These are phyloP conservation scores for Notolabrus celidotus DNA, from an alignment of 2,797 vertebrate genomes.

Conservation along the genomic window DNA sequence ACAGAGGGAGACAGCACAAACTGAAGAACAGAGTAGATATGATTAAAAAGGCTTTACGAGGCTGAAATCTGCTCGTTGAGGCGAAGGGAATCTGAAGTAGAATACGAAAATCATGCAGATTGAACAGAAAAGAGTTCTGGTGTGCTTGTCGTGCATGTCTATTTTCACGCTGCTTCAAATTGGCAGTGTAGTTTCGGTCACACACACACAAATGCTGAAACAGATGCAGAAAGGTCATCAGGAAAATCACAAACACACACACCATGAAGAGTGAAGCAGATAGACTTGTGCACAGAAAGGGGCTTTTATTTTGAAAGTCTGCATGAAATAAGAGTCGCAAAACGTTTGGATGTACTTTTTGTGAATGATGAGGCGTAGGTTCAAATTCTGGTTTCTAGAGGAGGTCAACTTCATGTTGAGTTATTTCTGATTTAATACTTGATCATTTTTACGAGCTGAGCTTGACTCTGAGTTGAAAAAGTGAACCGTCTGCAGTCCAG, in stretches of 20 bases:
- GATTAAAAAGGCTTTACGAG: neutral
- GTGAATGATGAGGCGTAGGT: no score
- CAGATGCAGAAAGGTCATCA: conserved; percentile 18
- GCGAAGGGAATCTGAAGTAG: no score
- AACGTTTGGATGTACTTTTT: no score
- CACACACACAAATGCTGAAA: neutral
- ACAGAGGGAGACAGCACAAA: neutral
- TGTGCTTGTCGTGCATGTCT: neutral
- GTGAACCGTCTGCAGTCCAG: conserved; percentile 2
- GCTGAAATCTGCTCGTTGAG: no score
- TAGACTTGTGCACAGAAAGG: no score
- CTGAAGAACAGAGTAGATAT: neutral
- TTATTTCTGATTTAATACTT: neutral
- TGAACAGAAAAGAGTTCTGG: neutral
- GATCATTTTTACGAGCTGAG: neutral
- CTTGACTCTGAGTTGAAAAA: conserved; percentile 1
- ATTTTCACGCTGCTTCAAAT: neutral
- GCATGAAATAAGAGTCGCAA: no score
- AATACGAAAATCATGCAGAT: neutral
- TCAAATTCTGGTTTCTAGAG: neutral
- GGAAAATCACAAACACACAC: conserved; percentile 46
- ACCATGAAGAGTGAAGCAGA: no score
- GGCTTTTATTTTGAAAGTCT: conserved; percentile 1
- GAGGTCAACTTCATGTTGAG: neutral
- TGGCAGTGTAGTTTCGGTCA: neutral